Percentiles rank a stretch among this genome's conserved stretches.
Evolutionary conservation across 2,113 vertebrate species (phyloP).

Genomic region (Panthera uncia): DNA sequence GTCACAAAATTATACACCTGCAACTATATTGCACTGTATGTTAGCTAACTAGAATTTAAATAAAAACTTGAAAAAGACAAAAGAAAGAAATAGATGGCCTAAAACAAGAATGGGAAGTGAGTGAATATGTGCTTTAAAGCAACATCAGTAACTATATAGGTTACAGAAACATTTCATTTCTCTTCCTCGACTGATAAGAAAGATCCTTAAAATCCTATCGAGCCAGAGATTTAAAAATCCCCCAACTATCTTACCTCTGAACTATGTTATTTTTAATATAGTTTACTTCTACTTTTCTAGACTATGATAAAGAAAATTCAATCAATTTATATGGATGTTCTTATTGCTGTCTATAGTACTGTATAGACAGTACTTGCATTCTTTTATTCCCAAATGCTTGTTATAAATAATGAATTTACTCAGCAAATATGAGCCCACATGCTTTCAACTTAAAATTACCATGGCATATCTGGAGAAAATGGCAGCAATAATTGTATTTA

Average conservation of each 20-base stretch:
- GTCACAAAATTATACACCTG: background rate
- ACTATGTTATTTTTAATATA: conserved; percentile 26
- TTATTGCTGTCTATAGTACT: background rate
- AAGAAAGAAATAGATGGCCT: background rate
- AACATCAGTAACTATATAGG: background rate
- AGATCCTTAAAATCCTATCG: background rate
- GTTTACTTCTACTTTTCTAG: conserved; percentile 19
- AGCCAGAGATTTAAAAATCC: conserved; percentile 5
- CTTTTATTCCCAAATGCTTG: conserved; percentile 2
- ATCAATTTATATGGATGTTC: background rate
- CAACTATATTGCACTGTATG: background rate
- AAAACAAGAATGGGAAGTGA: background rate
- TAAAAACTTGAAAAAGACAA: background rate
- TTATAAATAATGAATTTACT: conserved; percentile 41
- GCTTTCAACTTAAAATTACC: conserved; percentile 42
- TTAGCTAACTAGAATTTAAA: background rate
- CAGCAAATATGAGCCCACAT: background rate
- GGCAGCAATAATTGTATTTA: background rate
- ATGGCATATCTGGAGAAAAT: conserved; percentile 35
- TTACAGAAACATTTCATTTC: background rate
- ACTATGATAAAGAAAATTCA: background rate
- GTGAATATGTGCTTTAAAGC: conserved; percentile 6
- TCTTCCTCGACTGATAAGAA: background rate
- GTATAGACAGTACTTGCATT: background rate
- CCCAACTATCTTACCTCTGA: background rate